phyloP scores from a whole-genome alignment of 2,888 invertebrate species.

The Parnassius smintheus region DNA sequence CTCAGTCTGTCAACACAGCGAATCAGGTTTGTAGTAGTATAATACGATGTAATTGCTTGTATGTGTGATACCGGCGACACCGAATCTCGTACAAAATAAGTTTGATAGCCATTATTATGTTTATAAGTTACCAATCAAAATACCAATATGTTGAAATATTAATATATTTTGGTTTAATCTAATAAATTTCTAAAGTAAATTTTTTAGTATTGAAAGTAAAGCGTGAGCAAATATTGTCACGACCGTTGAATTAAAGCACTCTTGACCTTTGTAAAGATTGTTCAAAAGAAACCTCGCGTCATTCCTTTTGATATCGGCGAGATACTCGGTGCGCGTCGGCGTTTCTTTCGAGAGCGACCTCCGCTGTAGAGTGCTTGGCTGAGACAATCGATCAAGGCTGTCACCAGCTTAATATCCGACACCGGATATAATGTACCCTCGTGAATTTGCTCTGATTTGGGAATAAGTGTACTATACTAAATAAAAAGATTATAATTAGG shows the following conservation, averaged over 20 bases:
- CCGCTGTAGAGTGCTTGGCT: slow-evolving; percentile 51
- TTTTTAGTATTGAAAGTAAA: slow-evolving; percentile 1
- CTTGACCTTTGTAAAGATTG: slow-evolving; percentile 48
- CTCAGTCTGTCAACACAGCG: no score
- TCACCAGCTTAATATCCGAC: slow-evolving; percentile 50
- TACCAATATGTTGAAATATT: no score
- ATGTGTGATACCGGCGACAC: no score
- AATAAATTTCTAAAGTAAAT: no score
- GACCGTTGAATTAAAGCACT: slow-evolving; percentile 31
- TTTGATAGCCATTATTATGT: no score
- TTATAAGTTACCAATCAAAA: no score
- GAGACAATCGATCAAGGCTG: slow-evolving; percentile 54
- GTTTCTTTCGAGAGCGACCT: slow-evolving; percentile 53
- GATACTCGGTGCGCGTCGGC: slow-evolving; percentile 42
- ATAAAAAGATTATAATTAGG: neutral
- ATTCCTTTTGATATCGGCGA: slow-evolving; percentile 49
- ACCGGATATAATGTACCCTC: slow-evolving; percentile 29
- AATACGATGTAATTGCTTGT: no score
- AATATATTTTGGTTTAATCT: no score
- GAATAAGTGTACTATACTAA: neutral
- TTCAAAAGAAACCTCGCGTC: slow-evolving; percentile 44
- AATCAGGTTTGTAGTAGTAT: no score
- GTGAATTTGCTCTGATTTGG: neutral
- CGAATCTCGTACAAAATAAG: no score
- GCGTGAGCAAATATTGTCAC: slow-evolving; percentile 15